These are phyloP conservation scores for Nannoperca obscura DNA, from an alignment of 2,797 vertebrate genomes.

Conservation along the genomic window DNA sequence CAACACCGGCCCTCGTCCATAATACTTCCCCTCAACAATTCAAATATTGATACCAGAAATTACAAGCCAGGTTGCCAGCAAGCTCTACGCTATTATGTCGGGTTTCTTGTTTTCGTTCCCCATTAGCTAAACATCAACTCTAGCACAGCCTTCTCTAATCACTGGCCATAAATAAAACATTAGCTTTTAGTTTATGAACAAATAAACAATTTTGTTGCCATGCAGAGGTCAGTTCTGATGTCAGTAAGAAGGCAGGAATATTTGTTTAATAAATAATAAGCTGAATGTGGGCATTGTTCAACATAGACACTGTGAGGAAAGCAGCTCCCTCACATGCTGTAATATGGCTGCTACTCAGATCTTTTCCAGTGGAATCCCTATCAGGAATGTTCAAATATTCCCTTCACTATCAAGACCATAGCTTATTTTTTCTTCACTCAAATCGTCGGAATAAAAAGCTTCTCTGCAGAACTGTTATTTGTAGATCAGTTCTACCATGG, in stretches of 20 bases:
- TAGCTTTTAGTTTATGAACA: slow-evolving; percentile 90
- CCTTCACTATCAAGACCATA: slow-evolving; percentile 24
- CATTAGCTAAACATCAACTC: slow-evolving; percentile 92
- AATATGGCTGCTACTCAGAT: slow-evolving; percentile 6
- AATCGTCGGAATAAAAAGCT: slow-evolving; percentile 49
- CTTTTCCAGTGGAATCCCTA: slow-evolving; percentile 28
- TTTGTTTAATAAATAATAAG: slow-evolving; percentile 54
- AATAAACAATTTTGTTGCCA: slow-evolving; percentile 85
- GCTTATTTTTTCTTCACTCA: slow-evolving; percentile 3
- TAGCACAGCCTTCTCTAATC: slow-evolving; percentile 88
- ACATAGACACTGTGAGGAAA: slow-evolving; percentile 7
- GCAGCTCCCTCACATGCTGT: background rate
- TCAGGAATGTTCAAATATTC: slow-evolving; percentile 41
- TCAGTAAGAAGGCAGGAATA: slow-evolving; percentile 86
- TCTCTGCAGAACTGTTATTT: slow-evolving; percentile 54
- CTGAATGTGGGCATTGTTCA: slow-evolving; percentile 18
- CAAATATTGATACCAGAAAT: slow-evolving; percentile 93
- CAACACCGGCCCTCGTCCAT: slow-evolving; percentile 88
- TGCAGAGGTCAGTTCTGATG: slow-evolving; percentile 87
- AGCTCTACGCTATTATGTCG: slow-evolving; percentile 86
- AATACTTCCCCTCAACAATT: slow-evolving; percentile 91
- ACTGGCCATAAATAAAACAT: slow-evolving; percentile 92
- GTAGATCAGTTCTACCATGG: slow-evolving; percentile 56
- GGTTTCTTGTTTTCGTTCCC: slow-evolving; percentile 87
- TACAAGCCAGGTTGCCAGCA: slow-evolving; percentile 87